Conservation (phyloP, 2,797 vertebrate species). For the Austrolebias charrua region DNA sequence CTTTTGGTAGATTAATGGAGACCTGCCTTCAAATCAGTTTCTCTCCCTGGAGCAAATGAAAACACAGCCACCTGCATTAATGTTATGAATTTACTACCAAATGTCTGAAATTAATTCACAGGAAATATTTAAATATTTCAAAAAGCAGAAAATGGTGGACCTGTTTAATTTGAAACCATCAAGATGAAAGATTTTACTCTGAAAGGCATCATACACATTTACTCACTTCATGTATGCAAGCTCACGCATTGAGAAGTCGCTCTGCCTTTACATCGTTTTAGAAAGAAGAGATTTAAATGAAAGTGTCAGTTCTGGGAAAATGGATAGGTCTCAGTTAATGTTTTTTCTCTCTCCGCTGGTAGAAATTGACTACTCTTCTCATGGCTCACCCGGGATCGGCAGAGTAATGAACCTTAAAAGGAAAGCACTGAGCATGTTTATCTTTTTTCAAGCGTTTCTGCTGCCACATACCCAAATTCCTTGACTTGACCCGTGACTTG, state of each 20-base stretch:
- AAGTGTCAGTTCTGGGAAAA: conserved; percentile 74
- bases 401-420: conserved; percentile 79
- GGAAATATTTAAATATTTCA: conserved; percentile 69
- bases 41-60: conserved; percentile 53
- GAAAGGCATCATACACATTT: conserved; percentile 36
- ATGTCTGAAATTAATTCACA: conserved; percentile 64
- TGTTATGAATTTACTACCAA: conserved; percentile 59
- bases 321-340: conserved; percentile 81
- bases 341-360: conserved; percentile 66
- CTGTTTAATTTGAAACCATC: conserved; percentile 71
- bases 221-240: conserved; percentile 13
- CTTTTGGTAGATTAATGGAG: conserved; percentile 64
- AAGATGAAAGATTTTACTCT: conserved; percentile 67
- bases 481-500: conserved; percentile 69
- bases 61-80: conserved; percentile 58
- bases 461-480: conserved; percentile 62
- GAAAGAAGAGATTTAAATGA: conserved; percentile 80
- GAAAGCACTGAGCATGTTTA: conserved; percentile 71
- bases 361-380: conserved; percentile 77
- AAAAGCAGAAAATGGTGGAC: conserved; percentile 49
- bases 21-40: conserved; percentile 55
- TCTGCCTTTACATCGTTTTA: conserved; percentile 56
- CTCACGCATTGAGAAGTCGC: conserved; percentile 42
- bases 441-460: conserved; percentile 55
- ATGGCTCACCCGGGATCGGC: conserved; percentile 62